phyloP scores from a whole-genome alignment of 2,113 vertebrate species.

The Collichthys lucidus region DNA sequence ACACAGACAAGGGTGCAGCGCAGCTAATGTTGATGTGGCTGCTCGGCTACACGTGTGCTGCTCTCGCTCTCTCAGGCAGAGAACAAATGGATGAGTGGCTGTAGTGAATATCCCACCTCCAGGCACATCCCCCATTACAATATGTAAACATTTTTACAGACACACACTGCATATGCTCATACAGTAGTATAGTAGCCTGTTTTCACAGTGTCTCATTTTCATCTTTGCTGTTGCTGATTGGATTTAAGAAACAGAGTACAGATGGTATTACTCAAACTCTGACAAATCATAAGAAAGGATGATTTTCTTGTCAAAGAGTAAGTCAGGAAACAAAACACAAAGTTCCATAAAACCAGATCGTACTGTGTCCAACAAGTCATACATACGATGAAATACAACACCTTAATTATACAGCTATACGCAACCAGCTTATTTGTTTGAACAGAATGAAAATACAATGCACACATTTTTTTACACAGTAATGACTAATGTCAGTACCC shows the following conservation, averaged over 20 bases:
- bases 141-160: neutral
- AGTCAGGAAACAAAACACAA: neutral
- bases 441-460: neutral
- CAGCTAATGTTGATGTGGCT: conserved; percentile 57
- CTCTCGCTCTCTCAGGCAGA: conserved; percentile 50
- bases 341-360: neutral
- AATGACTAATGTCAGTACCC: neutral
- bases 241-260: neutral
- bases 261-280: neutral
- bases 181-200: neutral
- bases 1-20: conserved; percentile 61
- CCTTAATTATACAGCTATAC: neutral
- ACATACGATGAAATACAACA: too few relatives aligned
- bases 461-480: neutral
- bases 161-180: conserved; percentile 6
- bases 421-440: neutral
- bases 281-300: neutral
- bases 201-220: neutral
- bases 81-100: conserved; percentile 57
- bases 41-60: conserved; percentile 41
- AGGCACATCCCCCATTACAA: conserved; percentile 34
- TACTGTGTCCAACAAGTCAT: neutral
- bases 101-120: conserved; percentile 47
- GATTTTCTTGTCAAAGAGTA: too few relatives aligned
- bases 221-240: neutral